Evolutionary conservation across 23 tunicate genomes (phyloP).

Genomic region (Corella eumyota): DNA sequence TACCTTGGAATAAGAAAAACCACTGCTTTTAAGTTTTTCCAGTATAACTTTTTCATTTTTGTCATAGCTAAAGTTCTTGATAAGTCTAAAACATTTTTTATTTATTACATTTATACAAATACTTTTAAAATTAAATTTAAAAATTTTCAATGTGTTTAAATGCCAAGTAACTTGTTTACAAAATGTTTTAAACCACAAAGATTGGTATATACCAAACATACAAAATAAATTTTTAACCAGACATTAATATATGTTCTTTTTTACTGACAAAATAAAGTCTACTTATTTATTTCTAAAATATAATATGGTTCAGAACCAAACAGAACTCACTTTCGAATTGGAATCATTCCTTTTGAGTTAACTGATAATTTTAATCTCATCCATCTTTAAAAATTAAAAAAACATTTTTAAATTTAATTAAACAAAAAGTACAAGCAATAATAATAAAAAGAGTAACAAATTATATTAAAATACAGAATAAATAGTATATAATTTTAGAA

Average conservation of each 20-base stretch:
- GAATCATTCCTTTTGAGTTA: slow-evolving; percentile 24
- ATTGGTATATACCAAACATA: too few relatives aligned
- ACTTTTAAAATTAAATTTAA: too few relatives aligned
- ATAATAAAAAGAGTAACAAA: too few relatives aligned
- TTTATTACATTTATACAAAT: not conserved
- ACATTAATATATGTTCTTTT: too few relatives aligned
- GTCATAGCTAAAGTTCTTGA: slow-evolving; percentile 71
- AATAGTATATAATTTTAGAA: too few relatives aligned
- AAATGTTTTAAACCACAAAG: too few relatives aligned
- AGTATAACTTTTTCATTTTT: slow-evolving; percentile 51
- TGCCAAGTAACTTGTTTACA: too few relatives aligned
- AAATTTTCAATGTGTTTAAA: too few relatives aligned
- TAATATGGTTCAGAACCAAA: not conserved
- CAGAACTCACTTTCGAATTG: slow-evolving; percentile 21
- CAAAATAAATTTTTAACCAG: too few relatives aligned
- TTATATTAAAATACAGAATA: too few relatives aligned
- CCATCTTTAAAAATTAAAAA: not conserved
- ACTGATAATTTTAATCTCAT: slow-evolving; percentile 2
- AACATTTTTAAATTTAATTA: not conserved
- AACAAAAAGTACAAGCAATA: not conserved
- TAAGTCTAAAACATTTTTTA: slow-evolving; percentile 25
- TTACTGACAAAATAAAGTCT: too few relatives aligned
- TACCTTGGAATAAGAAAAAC: slow-evolving; percentile 54
- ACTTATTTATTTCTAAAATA: too few relatives aligned
- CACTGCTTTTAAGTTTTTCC: slow-evolving; percentile 35